phyloP scores from a whole-genome alignment of 2,113 vertebrate species.

The Dicaeum eximium region DNA sequence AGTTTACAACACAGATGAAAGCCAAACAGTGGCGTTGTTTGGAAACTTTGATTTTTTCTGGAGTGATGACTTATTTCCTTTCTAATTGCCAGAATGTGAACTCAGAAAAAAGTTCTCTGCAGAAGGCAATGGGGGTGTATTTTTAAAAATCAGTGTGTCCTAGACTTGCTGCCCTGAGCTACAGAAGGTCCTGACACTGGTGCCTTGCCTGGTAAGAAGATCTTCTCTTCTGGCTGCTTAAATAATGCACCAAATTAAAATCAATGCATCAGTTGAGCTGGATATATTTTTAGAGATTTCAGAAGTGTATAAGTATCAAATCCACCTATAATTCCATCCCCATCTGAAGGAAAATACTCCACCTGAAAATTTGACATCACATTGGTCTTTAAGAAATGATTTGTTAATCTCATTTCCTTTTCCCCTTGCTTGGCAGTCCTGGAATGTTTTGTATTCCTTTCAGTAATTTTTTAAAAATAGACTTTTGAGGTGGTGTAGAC shows the following conservation, averaged over 20 bases:
- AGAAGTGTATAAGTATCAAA: conserved; percentile 53
- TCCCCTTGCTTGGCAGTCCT: neutral
- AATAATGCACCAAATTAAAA: conserved; percentile 62
- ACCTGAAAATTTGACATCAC: conserved; percentile 25
- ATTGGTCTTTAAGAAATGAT: conserved; percentile 7
- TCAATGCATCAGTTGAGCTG: conserved; percentile 35
- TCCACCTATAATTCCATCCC: conserved; percentile 46
- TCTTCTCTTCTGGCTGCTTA: conserved; percentile 43
- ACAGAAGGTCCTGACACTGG: conserved; percentile 42
- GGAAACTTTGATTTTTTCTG: conserved; percentile 39
- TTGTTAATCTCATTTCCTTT: neutral
- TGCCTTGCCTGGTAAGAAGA: conserved; percentile 51
- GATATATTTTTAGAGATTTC: conserved; percentile 54
- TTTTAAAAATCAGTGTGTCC: conserved; percentile 56
- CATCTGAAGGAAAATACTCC: conserved; percentile 60
- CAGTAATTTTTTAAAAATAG: conserved; percentile 10
- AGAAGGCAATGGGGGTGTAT: conserved; percentile 33
- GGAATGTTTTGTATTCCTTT: conserved; percentile 5
- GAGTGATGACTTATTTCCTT: conserved; percentile 28
- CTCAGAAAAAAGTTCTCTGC: conserved; percentile 28
- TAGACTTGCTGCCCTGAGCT: conserved; percentile 34
- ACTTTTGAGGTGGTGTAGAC: conserved; percentile 33
- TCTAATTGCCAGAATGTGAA: conserved; percentile 55
- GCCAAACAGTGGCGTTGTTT: conserved; percentile 18
- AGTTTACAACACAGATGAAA: conserved; percentile 58